Evolutionary conservation across 2,888 invertebrate species (phyloP).

Genomic region (Sphinx pinastri): DNA sequence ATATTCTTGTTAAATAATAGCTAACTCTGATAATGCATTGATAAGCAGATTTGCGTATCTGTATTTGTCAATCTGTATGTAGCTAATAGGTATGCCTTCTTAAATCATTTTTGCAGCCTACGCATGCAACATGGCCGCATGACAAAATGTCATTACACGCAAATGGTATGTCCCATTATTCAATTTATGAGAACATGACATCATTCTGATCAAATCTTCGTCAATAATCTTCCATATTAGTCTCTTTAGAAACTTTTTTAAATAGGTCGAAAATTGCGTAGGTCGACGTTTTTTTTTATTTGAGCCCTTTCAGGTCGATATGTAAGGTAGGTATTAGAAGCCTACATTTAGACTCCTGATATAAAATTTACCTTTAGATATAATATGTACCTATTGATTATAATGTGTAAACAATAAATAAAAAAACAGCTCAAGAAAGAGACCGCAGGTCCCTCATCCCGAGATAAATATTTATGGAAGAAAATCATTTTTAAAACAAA

Average conservation of each 20-base stretch:
- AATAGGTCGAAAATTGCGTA: no score
- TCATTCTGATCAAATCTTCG: conserved; percentile 7
- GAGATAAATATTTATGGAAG: no score
- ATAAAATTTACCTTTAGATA: no score
- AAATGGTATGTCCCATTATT: conserved; percentile 5
- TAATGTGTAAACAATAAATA: no score
- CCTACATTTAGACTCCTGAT: no score
- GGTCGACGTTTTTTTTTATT: no score
- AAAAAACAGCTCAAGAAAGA: no score
- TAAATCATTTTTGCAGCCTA: conserved; percentile 19
- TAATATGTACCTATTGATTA: no score
- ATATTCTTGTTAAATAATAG: not conserved
- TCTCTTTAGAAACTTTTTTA: not conserved
- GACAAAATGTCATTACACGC: conserved; percentile 1
- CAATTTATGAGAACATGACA: conserved; percentile 4
- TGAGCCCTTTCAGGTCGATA: no score
- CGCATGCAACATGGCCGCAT: conserved; percentile 1
- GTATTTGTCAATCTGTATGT: conserved; percentile 2
- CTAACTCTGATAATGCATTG: not conserved
- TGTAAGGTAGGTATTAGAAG: no score
- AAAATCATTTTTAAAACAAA: no score
- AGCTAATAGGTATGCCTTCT: not conserved
- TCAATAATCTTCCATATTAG: not conserved
- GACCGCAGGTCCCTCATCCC: no score
- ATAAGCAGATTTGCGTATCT: not conserved